phyloP scores from a whole-genome alignment of 1,140 invertebrate genomes.

The Ericerus pela region DNA sequence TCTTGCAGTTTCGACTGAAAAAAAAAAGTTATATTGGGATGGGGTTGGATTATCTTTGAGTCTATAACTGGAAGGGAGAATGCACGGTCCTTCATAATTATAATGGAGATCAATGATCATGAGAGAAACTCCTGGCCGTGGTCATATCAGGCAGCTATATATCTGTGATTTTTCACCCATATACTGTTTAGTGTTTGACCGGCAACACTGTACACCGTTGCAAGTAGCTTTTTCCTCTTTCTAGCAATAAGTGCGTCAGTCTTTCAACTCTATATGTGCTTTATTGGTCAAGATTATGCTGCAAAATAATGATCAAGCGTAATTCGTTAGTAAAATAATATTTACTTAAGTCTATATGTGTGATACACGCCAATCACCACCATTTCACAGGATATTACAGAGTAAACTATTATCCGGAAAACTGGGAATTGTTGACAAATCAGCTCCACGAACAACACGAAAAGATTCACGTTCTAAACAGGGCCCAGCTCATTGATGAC shows the following conservation, averaged over 20 bases:
- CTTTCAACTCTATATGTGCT: not conserved
- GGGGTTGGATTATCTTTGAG: too few relatives aligned
- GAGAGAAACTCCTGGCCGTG: too few relatives aligned
- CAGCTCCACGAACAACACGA: slow-evolving; percentile 32
- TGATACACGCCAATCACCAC: not conserved
- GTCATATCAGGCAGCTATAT: too few relatives aligned
- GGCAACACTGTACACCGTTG: not conserved
- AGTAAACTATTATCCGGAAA: slow-evolving; percentile 46
- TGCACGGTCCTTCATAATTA: too few relatives aligned
- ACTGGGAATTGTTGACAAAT: slow-evolving; percentile 40
- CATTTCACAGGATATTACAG: slow-evolving; percentile 38
- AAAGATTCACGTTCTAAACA: slow-evolving; percentile 37
- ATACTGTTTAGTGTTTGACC: too few relatives aligned
- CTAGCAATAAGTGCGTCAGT: not conserved
- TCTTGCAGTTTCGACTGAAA: too few relatives aligned
- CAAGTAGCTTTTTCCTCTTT: not conserved
- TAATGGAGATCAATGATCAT: too few relatives aligned
- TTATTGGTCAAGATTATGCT: not conserved
- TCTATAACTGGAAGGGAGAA: too few relatives aligned
- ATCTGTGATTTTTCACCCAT: too few relatives aligned
- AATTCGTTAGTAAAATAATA: not conserved
- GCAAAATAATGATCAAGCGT: not conserved
- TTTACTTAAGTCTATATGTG: not conserved
- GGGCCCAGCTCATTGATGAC: slow-evolving; percentile 47
- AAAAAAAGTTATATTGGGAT: too few relatives aligned